A percentile compares a stretch with the other conserved stretches of the same genome.
Conservation (phyloP, 2,113 vertebrate species). For the Nycticebus coucang region DNA sequence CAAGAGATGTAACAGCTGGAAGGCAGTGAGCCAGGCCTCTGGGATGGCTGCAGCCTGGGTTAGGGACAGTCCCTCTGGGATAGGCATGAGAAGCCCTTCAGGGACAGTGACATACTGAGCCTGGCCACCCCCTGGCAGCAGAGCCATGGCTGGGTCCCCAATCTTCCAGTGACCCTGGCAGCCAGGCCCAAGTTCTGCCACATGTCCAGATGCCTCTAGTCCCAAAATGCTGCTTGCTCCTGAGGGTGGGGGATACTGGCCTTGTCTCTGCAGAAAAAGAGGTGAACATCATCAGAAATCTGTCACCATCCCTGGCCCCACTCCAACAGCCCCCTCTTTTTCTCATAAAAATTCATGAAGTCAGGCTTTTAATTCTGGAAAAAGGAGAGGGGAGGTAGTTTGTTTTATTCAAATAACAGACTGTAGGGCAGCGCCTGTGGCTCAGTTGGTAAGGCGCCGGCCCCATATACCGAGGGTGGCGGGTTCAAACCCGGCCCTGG, state of each 20-base stretch:
- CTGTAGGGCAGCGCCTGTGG: too few relatives aligned
- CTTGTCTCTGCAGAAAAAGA: slow-evolving; percentile 85
- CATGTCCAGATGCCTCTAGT: slow-evolving; percentile 88
- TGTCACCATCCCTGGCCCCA: neutral
- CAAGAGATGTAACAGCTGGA: slow-evolving; percentile 89
- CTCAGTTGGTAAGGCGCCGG: too few relatives aligned
- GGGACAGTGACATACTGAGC: slow-evolving; percentile 90
- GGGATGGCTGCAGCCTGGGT: slow-evolving; percentile 90
- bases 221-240: slow-evolving; percentile 91
- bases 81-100: slow-evolving; percentile 86
- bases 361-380: neutral
- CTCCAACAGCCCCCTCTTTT: neutral
- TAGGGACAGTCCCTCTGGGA: slow-evolving; percentile 85
- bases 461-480: too few relatives aligned
- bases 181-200: slow-evolving; percentile 84
- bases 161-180: slow-evolving; percentile 83
- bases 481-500: too few relatives aligned
- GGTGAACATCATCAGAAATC: neutral
- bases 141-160: slow-evolving; percentile 88
- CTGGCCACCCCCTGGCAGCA: slow-evolving; percentile 90
- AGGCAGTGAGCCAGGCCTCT: slow-evolving; percentile 92
- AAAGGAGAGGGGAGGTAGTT: neutral
- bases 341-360: slow-evolving; percentile 14
- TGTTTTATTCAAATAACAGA: slow-evolving; percentile 36
- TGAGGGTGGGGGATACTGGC: slow-evolving; percentile 88